Evolutionary conservation across 2,113 vertebrate species (phyloP), one percentile per base, ranked within the genome.

Genomic region (Agapornis roseicollis): DNA sequence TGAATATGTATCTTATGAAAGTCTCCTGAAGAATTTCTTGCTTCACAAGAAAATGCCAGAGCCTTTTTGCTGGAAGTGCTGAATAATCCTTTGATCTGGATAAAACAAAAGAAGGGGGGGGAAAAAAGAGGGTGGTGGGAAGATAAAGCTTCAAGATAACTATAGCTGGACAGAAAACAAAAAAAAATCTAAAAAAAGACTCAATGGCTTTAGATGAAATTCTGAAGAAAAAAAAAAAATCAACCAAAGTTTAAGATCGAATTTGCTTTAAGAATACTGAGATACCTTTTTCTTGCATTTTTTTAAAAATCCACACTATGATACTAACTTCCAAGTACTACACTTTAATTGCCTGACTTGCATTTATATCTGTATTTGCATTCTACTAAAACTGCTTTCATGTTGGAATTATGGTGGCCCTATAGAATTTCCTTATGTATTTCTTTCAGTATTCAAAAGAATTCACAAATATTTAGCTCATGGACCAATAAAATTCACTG

Each of bases 41-140:
- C 97, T 99, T 99, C 85, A 99, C 99, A 85, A 99, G 98, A 92
- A 99, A 99, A 97, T 99, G 99, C 99, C 99, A 99, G 39, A 99
- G 98, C 66, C 99, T 98, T 89, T 99, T 98, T 28, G 98, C 99
- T 80, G 99, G 99, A 96, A 99, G 98, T 53, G 99, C 99, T 88
- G 98, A 98, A 68, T 98, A 98, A 96, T 99, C 99, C 96, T 98
- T 99, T 44, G 99, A 99, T 97, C 99, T 99, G 87, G 22, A 68
- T 29, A 98, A 98, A 94, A 98, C 98, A 88, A 16, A 56, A 47
- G 35, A 10, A 41, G 78, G 28, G 52, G 13, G 15, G 3, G 2
- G 10, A 16, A 24, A 29, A 42, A 3, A 7, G 10, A 55, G 17
- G 11, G 16, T 5, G 1, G 20, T n/a, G 19, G 42, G 42, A 28